Evolutionary conservation across 2,113 vertebrate species (phyloP), one percentile per base, ranked within the genome.

Genomic region (Petromus typicus): DNA sequence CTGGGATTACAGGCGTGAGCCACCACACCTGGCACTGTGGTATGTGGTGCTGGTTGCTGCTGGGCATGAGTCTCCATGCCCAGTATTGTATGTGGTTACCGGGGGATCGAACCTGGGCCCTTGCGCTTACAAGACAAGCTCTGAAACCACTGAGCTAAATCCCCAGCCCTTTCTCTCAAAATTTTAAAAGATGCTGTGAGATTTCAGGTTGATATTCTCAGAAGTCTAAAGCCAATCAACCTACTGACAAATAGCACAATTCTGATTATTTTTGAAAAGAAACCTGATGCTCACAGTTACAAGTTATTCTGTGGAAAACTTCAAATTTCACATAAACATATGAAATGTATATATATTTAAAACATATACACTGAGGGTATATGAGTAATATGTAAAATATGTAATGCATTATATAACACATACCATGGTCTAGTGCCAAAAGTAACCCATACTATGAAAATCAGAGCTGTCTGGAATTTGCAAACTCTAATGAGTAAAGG

Each of bases 261-360:
- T 81, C 78, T 91, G 17, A 73, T 18, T 23, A 81, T 22, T 7
- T 90, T 94, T 34, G 14, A 56, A 43, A 84, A 57, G 30, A 90
- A 88, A 43, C 45, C 20, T 16, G 0, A 43, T 73, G 9, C 6
- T 32, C 4, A 86, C 45, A 57, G 2, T 73, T 88, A 89, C 30
- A 56, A 90, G 45, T 93, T 82, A 61, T 85, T 89, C 91, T 88
- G 66, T 56, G 54, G 61, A 89, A 91, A 91, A 67, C 56, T n/a
- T 93, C 37, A 61, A 75, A 54, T 69, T 80, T 54, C 61, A 45
- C 45, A 51, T 32, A 56, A 22, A 66, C 43, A 3, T 61, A 1
- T 61, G 86, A 69, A 3, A 48, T 71, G 37, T 32, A 51, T 6
- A 78, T 10, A 43, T 56, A 22, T 57, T 51, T 51, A 51, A 56